Evolutionary conservation across 35 echinoderm and acorn worm species (phyloP).

Genomic region (Stichopus chloronotus): DNA sequence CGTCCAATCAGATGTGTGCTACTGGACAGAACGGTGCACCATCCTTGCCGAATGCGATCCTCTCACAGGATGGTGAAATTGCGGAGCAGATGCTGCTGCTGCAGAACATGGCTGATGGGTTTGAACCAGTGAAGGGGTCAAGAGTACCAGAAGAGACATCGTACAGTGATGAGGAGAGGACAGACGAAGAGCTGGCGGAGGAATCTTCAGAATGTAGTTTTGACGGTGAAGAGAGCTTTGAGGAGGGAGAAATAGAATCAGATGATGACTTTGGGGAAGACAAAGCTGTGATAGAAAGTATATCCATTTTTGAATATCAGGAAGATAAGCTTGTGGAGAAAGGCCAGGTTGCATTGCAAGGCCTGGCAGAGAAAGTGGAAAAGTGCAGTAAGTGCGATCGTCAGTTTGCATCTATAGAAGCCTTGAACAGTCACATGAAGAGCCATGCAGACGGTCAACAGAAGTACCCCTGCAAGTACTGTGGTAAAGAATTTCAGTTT

Average conservation of each 20-base stretch:
- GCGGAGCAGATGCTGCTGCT: conserved; percentile 35
- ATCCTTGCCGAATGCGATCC: neutral
- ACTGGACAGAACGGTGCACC: neutral
- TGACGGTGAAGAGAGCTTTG: conserved; percentile 13
- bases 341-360: conserved; percentile 17
- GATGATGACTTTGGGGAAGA: conserved; percentile 45
- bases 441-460: neutral
- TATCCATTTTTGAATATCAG: conserved; percentile 48
- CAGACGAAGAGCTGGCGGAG: conserved; percentile 19
- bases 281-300: conserved; percentile 1
- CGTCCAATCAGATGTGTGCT: neutral
- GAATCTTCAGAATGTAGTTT: neutral
- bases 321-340: conserved; percentile 28
- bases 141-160: neutral
- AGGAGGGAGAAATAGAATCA: conserved; percentile 39
- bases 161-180: conserved; percentile 25
- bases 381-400: conserved; percentile 34
- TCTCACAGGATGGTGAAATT: conserved; percentile 36
- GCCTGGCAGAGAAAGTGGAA: neutral
- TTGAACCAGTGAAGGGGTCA: neutral
- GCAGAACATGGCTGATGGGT: conserved; percentile 25
- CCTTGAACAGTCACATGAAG: conserved; percentile 35
- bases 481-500: neutral
- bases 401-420: neutral
- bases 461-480: conserved; percentile 32